Percentiles rank a stretch among this genome's conserved stretches.
phyloP scores from a whole-genome alignment of 2,888 invertebrate species.

The Trisateles emortualis region DNA sequence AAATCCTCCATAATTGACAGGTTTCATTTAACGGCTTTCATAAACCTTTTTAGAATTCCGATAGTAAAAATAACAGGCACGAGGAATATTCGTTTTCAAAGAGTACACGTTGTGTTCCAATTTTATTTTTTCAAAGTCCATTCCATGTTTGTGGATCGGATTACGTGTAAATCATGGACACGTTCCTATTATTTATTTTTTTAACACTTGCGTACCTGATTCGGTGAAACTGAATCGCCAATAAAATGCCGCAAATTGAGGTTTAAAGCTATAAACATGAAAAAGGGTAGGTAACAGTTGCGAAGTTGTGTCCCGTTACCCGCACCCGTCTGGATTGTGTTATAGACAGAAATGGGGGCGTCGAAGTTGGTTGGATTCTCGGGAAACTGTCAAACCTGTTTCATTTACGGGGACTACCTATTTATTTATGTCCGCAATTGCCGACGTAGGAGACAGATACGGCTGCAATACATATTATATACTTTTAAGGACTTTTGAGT shows the following conservation, averaged over 20 bases:
- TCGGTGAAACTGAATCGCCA: slow-evolving; percentile 13
- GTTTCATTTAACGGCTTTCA: slow-evolving; percentile 32
- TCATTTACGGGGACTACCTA: slow-evolving; percentile 50
- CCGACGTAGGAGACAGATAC: slow-evolving; percentile 28
- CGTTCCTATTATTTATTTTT: slow-evolving; percentile 11
- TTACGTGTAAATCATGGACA: slow-evolving; percentile 17
- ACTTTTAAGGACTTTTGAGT: slow-evolving; percentile 37
- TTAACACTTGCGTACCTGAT: slow-evolving; percentile 12
- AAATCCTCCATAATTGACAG: slow-evolving; percentile 27
- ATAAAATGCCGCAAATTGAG: slow-evolving; percentile 25
- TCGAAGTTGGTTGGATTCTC: slow-evolving; percentile 48
- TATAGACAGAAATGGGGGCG: slow-evolving; percentile 51
- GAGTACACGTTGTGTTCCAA: slow-evolving; percentile 1
- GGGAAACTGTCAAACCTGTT: slow-evolving; percentile 60
- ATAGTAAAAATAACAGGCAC: slow-evolving; percentile 29
- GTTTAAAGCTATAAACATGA: slow-evolving; percentile 45
- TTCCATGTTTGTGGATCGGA: slow-evolving; percentile 14
- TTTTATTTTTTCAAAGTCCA: slow-evolving; percentile 15
- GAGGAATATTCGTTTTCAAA: slow-evolving; percentile 39
- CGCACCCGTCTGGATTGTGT: slow-evolving; percentile 47
- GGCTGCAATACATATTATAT: slow-evolving; percentile 35
- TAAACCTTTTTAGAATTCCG: slow-evolving; percentile 26
- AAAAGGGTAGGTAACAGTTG: slow-evolving; percentile 48
- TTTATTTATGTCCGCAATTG: slow-evolving; percentile 42
- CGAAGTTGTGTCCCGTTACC: slow-evolving; percentile 49